These are phyloP conservation scores for Thamnophis elegans DNA, from an alignment of 2,797 vertebrate species.

Conservation along the genomic window DNA sequence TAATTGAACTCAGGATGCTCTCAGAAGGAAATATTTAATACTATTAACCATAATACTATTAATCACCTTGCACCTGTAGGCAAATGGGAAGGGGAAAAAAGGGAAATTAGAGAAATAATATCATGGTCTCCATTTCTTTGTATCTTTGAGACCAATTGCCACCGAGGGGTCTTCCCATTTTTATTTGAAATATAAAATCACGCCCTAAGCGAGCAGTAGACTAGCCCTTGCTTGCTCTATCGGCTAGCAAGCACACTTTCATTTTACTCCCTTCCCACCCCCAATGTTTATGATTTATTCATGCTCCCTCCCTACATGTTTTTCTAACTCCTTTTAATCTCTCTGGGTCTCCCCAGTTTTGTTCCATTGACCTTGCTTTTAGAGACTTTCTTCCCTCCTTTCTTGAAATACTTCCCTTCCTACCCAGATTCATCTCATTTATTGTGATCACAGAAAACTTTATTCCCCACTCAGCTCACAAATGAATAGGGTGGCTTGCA, in stretches of 20 bases:
- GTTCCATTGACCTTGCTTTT: conserved; percentile 32
- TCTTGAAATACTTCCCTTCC: conserved; percentile 48
- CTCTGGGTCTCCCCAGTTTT: conserved; percentile 12
- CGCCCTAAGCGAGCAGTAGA: not conserved
- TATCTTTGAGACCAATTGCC: conserved; percentile 40
- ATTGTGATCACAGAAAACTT: conserved; percentile 52
- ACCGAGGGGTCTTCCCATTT: conserved; percentile 37
- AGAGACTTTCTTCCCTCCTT: conserved; percentile 38
- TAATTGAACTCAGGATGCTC: not conserved
- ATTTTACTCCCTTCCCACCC: conserved; percentile 6
- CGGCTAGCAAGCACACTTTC: conserved; percentile 17
- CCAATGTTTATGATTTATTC: conserved; percentile 2
- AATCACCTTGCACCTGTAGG: not conserved
- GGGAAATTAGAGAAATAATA: not conserved
- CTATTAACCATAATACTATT: not conserved
- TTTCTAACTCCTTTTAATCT: conserved; percentile 37
- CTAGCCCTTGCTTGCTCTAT: not conserved
- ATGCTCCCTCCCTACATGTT: conserved; percentile 1
- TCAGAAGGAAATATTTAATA: not conserved
- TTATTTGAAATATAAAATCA: conserved; percentile 23
- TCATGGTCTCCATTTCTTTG: not conserved
- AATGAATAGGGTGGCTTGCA: conserved; percentile 55
- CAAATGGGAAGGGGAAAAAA: not conserved
- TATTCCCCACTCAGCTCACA: conserved; percentile 46
- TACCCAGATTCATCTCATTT: conserved; percentile 37